Evolutionary conservation across 2,113 vertebrate genomes (phyloP).

Genomic region (Podiceps cristatus): DNA sequence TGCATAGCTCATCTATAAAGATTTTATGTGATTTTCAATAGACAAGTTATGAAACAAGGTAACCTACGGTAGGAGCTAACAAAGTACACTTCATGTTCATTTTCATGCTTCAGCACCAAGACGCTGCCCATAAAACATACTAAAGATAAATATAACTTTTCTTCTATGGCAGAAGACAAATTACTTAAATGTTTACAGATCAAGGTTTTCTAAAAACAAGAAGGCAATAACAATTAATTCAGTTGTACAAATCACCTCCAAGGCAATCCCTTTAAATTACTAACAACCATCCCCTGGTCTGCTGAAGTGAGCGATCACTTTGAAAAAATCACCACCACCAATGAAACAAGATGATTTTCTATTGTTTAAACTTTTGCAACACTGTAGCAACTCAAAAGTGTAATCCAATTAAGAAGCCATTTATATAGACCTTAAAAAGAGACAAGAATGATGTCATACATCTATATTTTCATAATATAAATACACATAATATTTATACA

Average conservation of each 20-base stretch:
- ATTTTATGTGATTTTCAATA: conserved; percentile 49
- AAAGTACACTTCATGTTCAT: not conserved
- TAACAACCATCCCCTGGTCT: not conserved
- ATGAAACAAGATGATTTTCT: not conserved
- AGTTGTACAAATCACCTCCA: not conserved
- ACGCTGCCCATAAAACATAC: not conserved
- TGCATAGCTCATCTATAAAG: conserved; percentile 1
- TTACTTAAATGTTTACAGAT: conserved; percentile 19
- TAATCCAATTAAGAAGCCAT: not conserved
- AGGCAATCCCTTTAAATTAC: not conserved
- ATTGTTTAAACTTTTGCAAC: not conserved
- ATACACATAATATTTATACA: not conserved
- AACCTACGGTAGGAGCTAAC: not conserved
- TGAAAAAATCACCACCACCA: not conserved
- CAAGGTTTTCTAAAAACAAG: not conserved
- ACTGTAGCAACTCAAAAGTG: not conserved
- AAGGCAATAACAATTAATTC: not conserved
- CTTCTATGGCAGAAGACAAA: not conserved
- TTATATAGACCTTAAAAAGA: not conserved
- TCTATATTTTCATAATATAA: not conserved
- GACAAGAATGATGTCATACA: not conserved
- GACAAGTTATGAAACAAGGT: conserved; percentile 37
- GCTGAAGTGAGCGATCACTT: accelerated
- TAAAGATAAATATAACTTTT: not conserved
- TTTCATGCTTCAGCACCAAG: not conserved